Evolutionary conservation across 2,113 vertebrate species (phyloP), one percentile per base, ranked within the genome.

Genomic region (Entomyzon cyanotis): DNA sequence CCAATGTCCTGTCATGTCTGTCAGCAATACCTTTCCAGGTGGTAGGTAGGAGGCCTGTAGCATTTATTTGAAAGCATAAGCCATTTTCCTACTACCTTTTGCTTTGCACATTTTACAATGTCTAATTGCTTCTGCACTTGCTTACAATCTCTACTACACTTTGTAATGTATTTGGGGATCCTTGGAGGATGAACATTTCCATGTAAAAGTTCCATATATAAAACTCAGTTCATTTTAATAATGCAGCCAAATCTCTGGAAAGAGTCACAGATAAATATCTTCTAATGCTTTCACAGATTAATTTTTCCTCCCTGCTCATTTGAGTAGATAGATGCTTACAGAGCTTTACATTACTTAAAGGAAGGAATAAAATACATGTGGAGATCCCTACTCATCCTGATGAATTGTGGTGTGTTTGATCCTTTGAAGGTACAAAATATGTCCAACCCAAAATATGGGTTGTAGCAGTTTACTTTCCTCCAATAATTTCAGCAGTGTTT

Each of bases 401-500:
- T 83, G n/a, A 87, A 76, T 10, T 62, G 49, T 46, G 41, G 15
- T 35, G 23, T 58, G 49, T 83, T 81, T 89, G 49, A 68, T 94
- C 44, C 20, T 82, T 79, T 46, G n/a, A 76, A 76, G 58, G 70
- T 73, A 83, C 11, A 89, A 89, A 93, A 73, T 79, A 82, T 22
- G 3, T 91, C 53, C 73, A n/a, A n/a, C n/a, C n/a, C n/a, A n/a
- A n/a, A n/a, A n/a, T 87, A 31, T 93, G 58, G 53, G 46, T 90
- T 85, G 33, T 47, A 84, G 59, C 35, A 87, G 58, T 89, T 84
- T 80, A 79, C 85, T 95, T 95, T 82, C 83, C 46, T 79, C n/a
- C 28, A 65, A 55, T 67, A 85, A 79, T 92, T 70, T 92, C 63
- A 79, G 25, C 65, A 95, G n/a, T 64, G 56, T 95, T 95, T 82